Conservation (phyloP, 2,113 vertebrate species). For the Aramus guarauna region DNA sequence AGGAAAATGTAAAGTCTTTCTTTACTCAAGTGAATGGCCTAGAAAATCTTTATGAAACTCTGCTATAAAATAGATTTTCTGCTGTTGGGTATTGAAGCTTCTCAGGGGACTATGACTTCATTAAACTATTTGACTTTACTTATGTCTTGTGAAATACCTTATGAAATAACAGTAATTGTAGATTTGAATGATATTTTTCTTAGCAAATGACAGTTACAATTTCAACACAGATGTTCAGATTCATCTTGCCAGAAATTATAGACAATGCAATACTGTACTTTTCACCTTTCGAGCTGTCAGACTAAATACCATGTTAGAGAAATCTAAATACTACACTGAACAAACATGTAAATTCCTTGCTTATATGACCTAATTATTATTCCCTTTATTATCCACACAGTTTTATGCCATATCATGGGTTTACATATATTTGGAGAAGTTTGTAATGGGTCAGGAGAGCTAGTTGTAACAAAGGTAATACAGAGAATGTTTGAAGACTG, state of each 20-base stretch:
- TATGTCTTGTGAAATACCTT: neutral
- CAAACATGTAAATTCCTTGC: neutral
- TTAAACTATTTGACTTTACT: constrained; percentile 18
- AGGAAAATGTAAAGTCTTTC: constrained; percentile 12
- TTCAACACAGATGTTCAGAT: neutral
- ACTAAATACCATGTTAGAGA: neutral
- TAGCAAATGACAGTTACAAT: neutral
- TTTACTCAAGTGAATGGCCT: constrained; percentile 16
- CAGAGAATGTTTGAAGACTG: neutral
- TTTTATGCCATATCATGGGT: neutral
- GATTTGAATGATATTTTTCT: neutral
- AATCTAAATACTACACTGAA: neutral
- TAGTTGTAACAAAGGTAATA: neutral
- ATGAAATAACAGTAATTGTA: neutral
- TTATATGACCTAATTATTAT: neutral
- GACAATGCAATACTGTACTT: neutral
- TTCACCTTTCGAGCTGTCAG: neutral
- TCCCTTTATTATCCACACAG: neutral
- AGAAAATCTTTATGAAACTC: constrained; percentile 37
- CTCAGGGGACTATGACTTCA: neutral
- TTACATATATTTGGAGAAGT: neutral
- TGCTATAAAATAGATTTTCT: constrained; percentile 30
- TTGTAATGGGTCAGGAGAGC: neutral
- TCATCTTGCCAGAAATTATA: constrained; percentile 1
- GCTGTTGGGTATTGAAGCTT: neutral